A percentile compares a stretch with the other conserved stretches of the same genome.
Evolutionary conservation across 2,113 vertebrate genomes (phyloP).

Genomic region (Coturnix japonica): DNA sequence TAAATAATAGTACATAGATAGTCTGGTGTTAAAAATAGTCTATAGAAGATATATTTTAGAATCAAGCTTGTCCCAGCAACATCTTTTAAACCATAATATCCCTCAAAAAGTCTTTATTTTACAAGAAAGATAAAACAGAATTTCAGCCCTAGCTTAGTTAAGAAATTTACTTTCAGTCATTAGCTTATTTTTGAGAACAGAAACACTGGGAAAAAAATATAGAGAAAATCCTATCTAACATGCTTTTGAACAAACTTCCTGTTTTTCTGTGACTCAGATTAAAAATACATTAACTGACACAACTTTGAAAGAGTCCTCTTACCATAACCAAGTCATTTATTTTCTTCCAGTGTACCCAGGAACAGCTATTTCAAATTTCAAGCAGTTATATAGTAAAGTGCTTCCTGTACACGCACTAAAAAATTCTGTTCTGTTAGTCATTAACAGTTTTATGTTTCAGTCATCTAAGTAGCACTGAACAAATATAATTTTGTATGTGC

Average conservation of each 20-base stretch:
- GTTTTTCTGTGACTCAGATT: background rate
- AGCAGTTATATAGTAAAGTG: background rate
- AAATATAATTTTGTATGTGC: background rate
- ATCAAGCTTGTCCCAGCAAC: background rate
- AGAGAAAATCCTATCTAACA: background rate
- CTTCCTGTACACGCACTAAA: background rate
- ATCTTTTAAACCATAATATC: background rate
- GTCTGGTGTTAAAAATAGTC: background rate
- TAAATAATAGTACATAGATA: background rate
- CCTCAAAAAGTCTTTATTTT: background rate
- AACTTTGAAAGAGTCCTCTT: background rate
- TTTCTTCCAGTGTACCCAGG: background rate
- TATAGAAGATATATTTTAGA: background rate
- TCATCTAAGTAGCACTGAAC: background rate
- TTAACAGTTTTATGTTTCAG: background rate
- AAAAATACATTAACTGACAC: background rate
- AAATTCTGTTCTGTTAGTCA: background rate
- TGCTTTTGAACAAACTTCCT: background rate
- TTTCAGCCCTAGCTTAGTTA: background rate
- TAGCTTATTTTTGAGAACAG: background rate
- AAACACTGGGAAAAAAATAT: background rate
- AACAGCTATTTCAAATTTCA: background rate
- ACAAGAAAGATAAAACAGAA: background rate
- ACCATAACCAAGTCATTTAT: background rate
- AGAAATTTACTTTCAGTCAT: background rate